Base-by-base conservation (phyloP, 1,140 invertebrate genomes). In the Drosophila pandora region DNA sequence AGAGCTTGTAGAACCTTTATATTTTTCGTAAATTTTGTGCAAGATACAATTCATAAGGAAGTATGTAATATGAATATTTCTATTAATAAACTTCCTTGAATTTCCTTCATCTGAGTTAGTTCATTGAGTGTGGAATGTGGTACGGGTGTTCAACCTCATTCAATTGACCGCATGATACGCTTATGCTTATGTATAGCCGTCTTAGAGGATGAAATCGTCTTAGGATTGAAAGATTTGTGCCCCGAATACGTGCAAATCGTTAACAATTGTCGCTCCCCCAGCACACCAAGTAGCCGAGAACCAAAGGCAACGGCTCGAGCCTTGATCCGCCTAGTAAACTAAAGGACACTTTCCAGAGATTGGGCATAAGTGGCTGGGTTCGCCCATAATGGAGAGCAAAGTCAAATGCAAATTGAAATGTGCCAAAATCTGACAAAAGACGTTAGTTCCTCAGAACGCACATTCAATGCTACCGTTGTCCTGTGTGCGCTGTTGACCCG, bases 341-440 rank as follows among this genome's bases (percentile, higher is more conserved):
- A 55, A 55, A 67, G 23, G 7, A 30, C 59, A 22, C 7, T 49
- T 68, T 55, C 75, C 58, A 58, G 23, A 48, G 48, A 48, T 58
- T 60, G 30, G 30, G 49, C 67, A 79, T 88, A 88, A 88, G 83
- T 88, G 83, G 83, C 67, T 83, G 62, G 79, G 73, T 52, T 79
- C 68, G 55, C 62, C 70, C 53, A 61, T 63, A 63, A 58, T 43
- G 53, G 57, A 41, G 41, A 65, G 48, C 41, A 85, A 90, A 90
- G 87, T 90, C 87, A 90, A 90, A 90, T 90, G 87, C 87, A 90
- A 90, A 90, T 90, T 82, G 67, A 76, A 83, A 88, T 63, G 83
- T 88, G 28, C 56, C 59, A 61, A 62, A 69, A 41, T 43, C 56
- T 7, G 25, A 81, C 78, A 77, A 78, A 47, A 74, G 23, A 9